Percentiles rank a stretch among this genome's conserved stretches.
phyloP scores from a whole-genome alignment of 2,797 vertebrate genomes.

The Loriculus beryllinus region DNA sequence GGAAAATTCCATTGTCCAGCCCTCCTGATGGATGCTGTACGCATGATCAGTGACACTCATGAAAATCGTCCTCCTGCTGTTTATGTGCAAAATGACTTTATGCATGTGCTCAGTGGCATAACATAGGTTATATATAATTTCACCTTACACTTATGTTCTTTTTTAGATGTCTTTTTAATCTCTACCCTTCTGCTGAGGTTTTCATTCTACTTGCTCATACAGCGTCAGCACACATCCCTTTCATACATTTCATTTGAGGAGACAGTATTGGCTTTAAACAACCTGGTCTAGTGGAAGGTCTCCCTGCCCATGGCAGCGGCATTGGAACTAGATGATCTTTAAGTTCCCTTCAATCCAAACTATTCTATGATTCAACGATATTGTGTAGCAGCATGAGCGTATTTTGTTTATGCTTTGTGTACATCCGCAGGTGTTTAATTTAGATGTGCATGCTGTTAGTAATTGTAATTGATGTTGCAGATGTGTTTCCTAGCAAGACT shows the following conservation, averaged over 20 bases:
- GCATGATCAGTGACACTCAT: neutral
- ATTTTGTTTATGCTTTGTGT: constrained; percentile 21
- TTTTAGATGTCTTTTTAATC: neutral
- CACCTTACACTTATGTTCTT: neutral
- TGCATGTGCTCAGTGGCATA: neutral
- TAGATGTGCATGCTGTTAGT: neutral
- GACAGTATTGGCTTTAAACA: neutral
- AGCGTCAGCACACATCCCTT: neutral
- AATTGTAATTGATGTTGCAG: constrained; percentile 5
- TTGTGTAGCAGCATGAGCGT: neutral
- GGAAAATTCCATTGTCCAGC: neutral
- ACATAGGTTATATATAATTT: neutral
- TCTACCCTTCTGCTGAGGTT: neutral
- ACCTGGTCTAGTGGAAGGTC: neutral
- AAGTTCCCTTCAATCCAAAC: neutral
- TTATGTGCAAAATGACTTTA: neutral
- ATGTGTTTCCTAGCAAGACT: neutral
- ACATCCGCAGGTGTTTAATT: neutral
- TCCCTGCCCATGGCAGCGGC: neutral
- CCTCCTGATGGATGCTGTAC: neutral
- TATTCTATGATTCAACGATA: neutral
- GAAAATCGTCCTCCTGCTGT: neutral
- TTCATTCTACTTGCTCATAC: neutral
- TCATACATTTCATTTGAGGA: neutral
- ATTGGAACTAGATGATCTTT: neutral